Evolutionary conservation across 1,140 invertebrate species (phyloP), one percentile per base, ranked within the genome.

Genomic region (Lutraria rhynchaena): DNA sequence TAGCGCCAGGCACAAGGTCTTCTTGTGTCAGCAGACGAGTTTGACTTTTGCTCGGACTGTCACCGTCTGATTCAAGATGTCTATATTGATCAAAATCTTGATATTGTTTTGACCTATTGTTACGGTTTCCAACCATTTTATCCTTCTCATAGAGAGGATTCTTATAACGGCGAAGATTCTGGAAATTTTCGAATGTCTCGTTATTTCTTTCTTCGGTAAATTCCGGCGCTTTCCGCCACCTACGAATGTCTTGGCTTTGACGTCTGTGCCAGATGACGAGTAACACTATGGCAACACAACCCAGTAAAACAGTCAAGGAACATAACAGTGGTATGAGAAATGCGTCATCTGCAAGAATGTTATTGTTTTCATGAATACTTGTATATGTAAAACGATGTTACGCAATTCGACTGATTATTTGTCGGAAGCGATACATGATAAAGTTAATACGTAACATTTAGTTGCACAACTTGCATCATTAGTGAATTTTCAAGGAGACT

Each of bases 111-210:
- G 49, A 46, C 3, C 60, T 58, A 44, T 35, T 53, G 27, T 67
- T 77, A 13, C 75, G 41, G 31, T 37, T 77, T n/a, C 75, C 75
- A 3, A 67, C 61, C 60, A 67, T 67, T 35, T 67, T 77, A 29
- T 77, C 75, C 24, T 65, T 77, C 41, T 77, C 75, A 24, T 77
- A 77, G 5, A 77, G 49, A 1, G 75, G 75, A 29, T 77, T 77
- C 55, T 77, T 77, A 33, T 63, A 77, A 3, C 75, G 44, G 15
- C 75, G 58, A 13, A 77, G 57, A 44, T 77, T 77, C 29, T 77
- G 61, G 31, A 77, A 67, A 49, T 77, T 77, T 27, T 77, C 75
- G 1, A 77, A 37, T 31, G 63, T 65, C 57, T 77, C 75, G 57
- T 77, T 77, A 27, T 77, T 77, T 37, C 61, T 65, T 57, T 67